Evolutionary conservation across 2,113 vertebrate genomes (phyloP), one percentile per base, ranked within the genome.

Genomic region (Poecilia latipinna): DNA sequence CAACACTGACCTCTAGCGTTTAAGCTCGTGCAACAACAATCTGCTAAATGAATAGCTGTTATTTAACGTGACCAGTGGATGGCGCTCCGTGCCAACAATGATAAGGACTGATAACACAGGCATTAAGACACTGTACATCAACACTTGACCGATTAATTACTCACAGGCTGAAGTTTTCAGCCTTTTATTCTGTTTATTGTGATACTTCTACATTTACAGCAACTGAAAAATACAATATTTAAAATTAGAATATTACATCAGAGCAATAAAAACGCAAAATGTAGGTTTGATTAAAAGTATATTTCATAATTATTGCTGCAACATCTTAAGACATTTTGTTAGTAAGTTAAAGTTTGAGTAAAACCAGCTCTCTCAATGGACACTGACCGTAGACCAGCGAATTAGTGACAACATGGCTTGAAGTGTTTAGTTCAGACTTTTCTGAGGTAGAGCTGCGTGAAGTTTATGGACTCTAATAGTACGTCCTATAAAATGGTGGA

Each of bases 1-100:
- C 79, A 85, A 87, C 78, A 86, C 17, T 42, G 12, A 85, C 90
- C 77, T 67, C 90, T 91, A 39, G 81, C 83, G 91, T 24, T 12
- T 13, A 65, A 26, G 15, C 2, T 6, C 2, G 7, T 11, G 48
- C 28, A 77, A 2, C 70, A 62, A 5, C 24, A 8, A 4, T 1
- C 35, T 70, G 44, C 29, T 39, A 44, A 1, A 4, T 26, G 4
- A 48, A 35, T 32, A 33, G 51, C 2, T n/a, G 51, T 57, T 57
- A 24, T 80, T 26, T 71, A n/a, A 24, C 37, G 15, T 61, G 35
- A 42, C 85, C 88, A 84, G 44, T 11, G 89, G 90, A 76, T 88
- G 86, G 86, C 8, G 82, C 87, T 76, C 33, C 44, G 26, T 15
- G 17, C 70, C 65, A 57, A 12, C 10, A 32, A 64, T 63, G 5